Evolutionary conservation across 2,113 vertebrate species (phyloP).

Genomic region (Sylvietta virens): DNA sequence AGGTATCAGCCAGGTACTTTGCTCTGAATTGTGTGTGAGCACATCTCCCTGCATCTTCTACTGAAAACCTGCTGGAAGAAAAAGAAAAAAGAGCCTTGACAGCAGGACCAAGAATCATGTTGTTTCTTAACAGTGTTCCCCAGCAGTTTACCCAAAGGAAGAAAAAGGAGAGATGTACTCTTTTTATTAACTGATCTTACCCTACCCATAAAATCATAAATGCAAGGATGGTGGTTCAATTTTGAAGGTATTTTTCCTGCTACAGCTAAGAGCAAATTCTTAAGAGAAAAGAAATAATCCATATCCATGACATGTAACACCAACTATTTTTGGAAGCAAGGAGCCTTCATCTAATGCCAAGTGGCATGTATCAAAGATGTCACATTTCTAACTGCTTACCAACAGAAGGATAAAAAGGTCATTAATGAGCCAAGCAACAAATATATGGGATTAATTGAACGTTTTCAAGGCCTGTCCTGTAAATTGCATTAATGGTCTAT

Average conservation of each 20-base stretch:
- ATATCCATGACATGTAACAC: neutral
- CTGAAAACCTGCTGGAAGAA: neutral
- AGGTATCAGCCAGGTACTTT: neutral
- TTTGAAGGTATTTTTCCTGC: neutral
- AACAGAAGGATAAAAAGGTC: neutral
- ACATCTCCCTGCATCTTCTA: neutral
- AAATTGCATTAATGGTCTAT: neutral
- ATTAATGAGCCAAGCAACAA: neutral
- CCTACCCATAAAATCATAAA: neutral
- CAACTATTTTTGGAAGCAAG: neutral
- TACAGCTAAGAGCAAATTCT: neutral
- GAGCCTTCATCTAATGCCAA: neutral
- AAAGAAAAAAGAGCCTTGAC: neutral
- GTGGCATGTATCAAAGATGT: neutral
- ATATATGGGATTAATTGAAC: neutral
- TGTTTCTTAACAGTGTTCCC: neutral
- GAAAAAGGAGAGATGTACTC: neutral
- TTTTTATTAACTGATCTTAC: neutral
- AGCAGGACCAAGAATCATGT: neutral
- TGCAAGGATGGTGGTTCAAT: rapidly evolving
- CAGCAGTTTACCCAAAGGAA: neutral
- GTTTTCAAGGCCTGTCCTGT: neutral
- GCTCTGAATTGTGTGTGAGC: neutral
- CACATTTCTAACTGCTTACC: neutral
- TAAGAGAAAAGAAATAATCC: neutral